A percentile compares a stretch with the other conserved stretches of the same genome.
These are phyloP conservation scores for Dryobota labecula DNA, from an alignment of 2,888 invertebrate genomes.

Conservation along the genomic window DNA sequence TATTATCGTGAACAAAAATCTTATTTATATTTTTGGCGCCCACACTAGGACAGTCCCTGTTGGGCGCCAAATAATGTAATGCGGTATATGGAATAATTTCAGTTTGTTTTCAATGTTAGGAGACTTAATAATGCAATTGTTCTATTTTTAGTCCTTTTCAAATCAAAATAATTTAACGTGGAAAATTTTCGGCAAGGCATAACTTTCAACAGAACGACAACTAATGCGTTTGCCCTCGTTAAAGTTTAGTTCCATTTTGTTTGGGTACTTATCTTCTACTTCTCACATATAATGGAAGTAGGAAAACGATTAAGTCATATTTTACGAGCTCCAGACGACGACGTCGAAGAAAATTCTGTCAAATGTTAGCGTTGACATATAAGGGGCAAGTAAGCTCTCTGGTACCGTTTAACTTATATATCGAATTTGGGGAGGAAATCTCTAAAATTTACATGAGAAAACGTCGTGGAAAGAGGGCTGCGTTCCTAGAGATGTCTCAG, in stretches of 20 bases:
- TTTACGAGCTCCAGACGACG: constrained; percentile 35
- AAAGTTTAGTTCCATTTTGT: constrained; percentile 36
- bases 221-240: constrained; percentile 23
- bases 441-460: constrained; percentile 87
- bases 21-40: constrained; percentile 31
- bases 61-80: constrained; percentile 16
- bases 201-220: constrained; percentile 27
- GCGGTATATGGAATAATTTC: background rate
- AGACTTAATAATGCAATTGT: background rate
- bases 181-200: constrained; percentile 8
- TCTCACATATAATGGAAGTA: constrained; percentile 18
- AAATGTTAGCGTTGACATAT: constrained; percentile 61
- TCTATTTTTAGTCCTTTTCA: background rate
- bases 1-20: constrained; percentile 42
- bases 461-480: constrained; percentile 76
- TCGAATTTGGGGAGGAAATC: constrained; percentile 84
- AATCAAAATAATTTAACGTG: constrained; percentile 7
- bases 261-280: constrained; percentile 26
- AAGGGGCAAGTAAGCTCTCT: constrained; percentile 68
- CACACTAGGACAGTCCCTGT: constrained; percentile 1
- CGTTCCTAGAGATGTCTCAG: constrained; percentile 74
- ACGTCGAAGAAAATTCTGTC: constrained; percentile 36
- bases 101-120: background rate
- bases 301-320: constrained; percentile 49
- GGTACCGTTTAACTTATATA: constrained; percentile 81